These are phyloP conservation scores for Nasonia giraulti DNA, from an alignment of 1,140 invertebrate species.

Conservation along the genomic window DNA sequence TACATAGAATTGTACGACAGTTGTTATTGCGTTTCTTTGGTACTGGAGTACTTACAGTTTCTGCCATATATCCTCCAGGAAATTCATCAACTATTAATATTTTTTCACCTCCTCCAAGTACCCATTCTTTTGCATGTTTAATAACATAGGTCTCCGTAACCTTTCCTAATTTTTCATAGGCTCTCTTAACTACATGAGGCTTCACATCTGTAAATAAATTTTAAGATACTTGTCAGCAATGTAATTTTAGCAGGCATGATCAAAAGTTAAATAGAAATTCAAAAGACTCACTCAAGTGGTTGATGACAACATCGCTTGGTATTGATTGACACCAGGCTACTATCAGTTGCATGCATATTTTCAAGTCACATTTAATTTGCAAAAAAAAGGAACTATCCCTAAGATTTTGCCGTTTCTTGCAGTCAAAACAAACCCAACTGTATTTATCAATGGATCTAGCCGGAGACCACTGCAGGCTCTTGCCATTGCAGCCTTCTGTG, in stretches of 20 bases:
- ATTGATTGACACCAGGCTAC: slow-evolving; percentile 73
- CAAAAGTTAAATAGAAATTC: neutral
- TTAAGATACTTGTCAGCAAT: neutral
- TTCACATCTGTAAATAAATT: slow-evolving; percentile 68
- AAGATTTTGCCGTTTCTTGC: slow-evolving; percentile 69
- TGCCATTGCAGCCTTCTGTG: slow-evolving; percentile 65
- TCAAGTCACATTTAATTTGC: slow-evolving; percentile 72
- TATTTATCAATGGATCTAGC: slow-evolving; percentile 74
- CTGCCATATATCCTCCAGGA: slow-evolving; percentile 71
- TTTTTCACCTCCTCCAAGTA: slow-evolving; percentile 68
- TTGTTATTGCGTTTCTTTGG: slow-evolving; percentile 71
- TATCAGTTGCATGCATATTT: slow-evolving; percentile 71
- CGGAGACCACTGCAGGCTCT: slow-evolving; percentile 69
- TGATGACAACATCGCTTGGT: slow-evolving; percentile 64
- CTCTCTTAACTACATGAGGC: slow-evolving; percentile 69
- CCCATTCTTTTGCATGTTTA: slow-evolving; percentile 69
- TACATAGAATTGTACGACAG: slow-evolving; percentile 72
- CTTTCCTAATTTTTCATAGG: slow-evolving; percentile 70
- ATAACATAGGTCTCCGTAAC: slow-evolving; percentile 69
- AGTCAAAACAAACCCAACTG: slow-evolving; percentile 71
- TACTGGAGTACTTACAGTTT: slow-evolving; percentile 61
- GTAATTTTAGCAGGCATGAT: neutral
- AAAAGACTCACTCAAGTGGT: slow-evolving; percentile 61
- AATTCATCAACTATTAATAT: slow-evolving; percentile 74
- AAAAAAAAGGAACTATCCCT: slow-evolving; percentile 73